Percentiles rank a stretch among this genome's conserved stretches.
Evolutionary conservation across 2,113 vertebrate genomes (phyloP).

Genomic region (Vulpes vulpes): DNA sequence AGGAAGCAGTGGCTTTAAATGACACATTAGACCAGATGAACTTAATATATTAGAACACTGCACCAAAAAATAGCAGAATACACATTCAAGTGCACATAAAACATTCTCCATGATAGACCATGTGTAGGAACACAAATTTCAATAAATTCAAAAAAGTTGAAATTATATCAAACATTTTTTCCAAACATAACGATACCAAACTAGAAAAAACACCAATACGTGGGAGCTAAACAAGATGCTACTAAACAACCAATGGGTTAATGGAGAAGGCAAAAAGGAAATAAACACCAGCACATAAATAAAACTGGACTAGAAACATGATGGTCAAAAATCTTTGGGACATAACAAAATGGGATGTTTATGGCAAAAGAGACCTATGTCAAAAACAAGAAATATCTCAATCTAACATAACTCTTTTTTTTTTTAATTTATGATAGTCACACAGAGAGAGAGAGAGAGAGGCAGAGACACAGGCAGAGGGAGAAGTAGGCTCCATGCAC

Average conservation of each 20-base stretch:
- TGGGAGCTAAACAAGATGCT: not conserved
- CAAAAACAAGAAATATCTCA: not conserved
- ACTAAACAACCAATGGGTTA: not conserved
- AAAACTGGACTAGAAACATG: not conserved
- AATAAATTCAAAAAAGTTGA: not conserved
- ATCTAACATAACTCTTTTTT: not conserved
- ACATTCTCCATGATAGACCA: not conserved
- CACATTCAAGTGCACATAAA: not conserved
- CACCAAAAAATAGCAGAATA: not conserved
- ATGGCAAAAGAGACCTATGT: not conserved
- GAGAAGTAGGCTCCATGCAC: too few species aligned
- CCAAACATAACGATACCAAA: not conserved
- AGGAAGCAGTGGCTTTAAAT: not conserved
- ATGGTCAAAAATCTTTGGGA: not conserved
- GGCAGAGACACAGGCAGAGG: too few species aligned
- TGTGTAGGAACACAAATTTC: not conserved
- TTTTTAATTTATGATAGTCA: too few species aligned
- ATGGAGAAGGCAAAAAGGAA: not conserved
- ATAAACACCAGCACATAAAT: not conserved
- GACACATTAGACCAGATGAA: not conserved
- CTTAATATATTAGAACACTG: not conserved
- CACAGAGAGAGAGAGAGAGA: too few species aligned
- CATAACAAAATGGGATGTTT: not conserved
- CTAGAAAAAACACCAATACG: not conserved
- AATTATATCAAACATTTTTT: not conserved